Base-by-base conservation (phyloP, 2,888 invertebrate species). In the Andrena fulva region DNA sequence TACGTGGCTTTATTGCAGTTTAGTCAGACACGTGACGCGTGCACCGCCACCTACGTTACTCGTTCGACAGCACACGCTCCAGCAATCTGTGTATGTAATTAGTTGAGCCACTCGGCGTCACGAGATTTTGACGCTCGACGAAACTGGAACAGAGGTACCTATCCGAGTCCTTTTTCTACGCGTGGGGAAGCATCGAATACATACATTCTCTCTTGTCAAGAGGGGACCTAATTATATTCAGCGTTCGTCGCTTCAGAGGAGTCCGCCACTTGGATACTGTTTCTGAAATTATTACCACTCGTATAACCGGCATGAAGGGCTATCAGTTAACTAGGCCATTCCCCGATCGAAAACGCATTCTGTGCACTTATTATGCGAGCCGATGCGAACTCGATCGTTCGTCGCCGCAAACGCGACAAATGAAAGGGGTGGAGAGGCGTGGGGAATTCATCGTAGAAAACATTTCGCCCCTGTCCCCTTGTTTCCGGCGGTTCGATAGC, bases 1-100 rank as follows among this genome's bases (percentile, higher is more conserved):
- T 74, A 60, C 62, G 56, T 63, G 35, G 66, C 35, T 75, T 68
- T 24, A 71, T 31, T n/a, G 24, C 50, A 59, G 48, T 67, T 50
- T 8, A 12, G 48, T 5, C 63, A n/a, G 68, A 68, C 50, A 48
- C 62, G 66, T 54, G 7, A n/a, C 66, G 2, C 29, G 31, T 52
- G 56, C 56, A 4, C 27, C 56, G 16, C 42, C 33, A 35, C 7
- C 20, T 35, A 7, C 8, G 8, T 8, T 31, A 24, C 24, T 27
- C 4, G 56, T 56, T 56, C 35, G 12, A 35, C 16, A 6, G 20
- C 60, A 27, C 66, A 29, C 59, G n/a, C 35, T 29, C 35, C 10
- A 64, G 6, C 56, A 56, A 27, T 56, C 56, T 56, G 56, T 27
- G 24, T 6, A 20, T 48, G 33, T 24, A 48, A 73, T 64, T 66